Evolutionary conservation across 2,113 vertebrate species (phyloP), one percentile per base, ranked within the genome.

Genomic region (Calyptomena viridis): DNA sequence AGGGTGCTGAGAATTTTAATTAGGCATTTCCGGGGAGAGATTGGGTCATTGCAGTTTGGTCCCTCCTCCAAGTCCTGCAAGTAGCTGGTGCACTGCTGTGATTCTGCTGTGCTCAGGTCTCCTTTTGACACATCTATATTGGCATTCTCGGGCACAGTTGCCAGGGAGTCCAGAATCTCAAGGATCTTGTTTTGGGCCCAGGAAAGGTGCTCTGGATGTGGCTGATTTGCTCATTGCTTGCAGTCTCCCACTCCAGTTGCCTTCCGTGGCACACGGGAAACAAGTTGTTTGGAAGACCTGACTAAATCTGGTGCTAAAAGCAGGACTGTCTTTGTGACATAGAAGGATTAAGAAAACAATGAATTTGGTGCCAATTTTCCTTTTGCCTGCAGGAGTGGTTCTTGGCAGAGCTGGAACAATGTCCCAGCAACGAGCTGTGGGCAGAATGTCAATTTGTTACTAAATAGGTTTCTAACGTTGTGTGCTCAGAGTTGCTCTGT

Each of bases 81-180:
- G 55, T 2, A 52, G n/a, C 47, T 33, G 33, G 4, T 67, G 24
- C 0, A 0, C 30, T 31, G 14, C 5, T 3, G 2, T 39, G 75
- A 30, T 52, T 74, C 63, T 86, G 40, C 37, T n/a, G 44, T 1
- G 1, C 49, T 33, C n/a, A 62, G 25, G 7, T 81, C 47, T 49
- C 56, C 64, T 84, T 67, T 56, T 52, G 17, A 40, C 37, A n/a
- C 14, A 30, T 7, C n/a, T 78, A 3, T 33, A 11, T 50, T 53
- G 75, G 21, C 5, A 11, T 78, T 73, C 49, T 76, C 11, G 30
- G 62, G 56, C 60, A 60, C 11, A 58, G 23, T 0, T 91, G n/a
- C 44, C 49, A 80, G 40, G 1, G 2, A 78, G 24, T 49, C 8
- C 50, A 77, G 53, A 84, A 37, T 22, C 46, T 22, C n/a, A 50